Evolutionary conservation across 2,797 vertebrate genomes (phyloP).

Genomic region (Sebastes hubbsi): DNA sequence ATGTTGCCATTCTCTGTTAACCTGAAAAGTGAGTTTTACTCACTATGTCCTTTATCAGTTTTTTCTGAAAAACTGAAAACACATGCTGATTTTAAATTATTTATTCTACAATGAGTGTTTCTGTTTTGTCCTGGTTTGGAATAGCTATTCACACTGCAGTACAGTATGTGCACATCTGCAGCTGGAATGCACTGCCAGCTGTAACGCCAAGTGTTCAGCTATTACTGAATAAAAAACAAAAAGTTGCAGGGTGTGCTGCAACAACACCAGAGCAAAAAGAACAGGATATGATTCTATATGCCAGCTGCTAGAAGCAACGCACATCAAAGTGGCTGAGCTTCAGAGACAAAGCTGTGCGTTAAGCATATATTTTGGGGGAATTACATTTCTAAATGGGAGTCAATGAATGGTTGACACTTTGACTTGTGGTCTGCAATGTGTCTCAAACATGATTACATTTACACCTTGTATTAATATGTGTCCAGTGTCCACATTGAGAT

Average conservation of each 20-base stretch:
- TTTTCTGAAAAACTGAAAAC: not conserved
- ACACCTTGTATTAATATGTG: too few species aligned
- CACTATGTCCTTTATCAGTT: not conserved
- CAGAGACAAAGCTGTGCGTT: not conserved
- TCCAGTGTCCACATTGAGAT: too few species aligned
- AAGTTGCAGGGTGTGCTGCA: too few species aligned
- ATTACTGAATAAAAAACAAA: not conserved
- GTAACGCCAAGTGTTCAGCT: not conserved
- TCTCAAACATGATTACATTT: not conserved
- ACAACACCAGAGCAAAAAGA: too few species aligned
- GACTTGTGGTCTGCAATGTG: not conserved
- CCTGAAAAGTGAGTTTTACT: not conserved
- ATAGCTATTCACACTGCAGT: not conserved
- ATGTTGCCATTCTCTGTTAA: not conserved
- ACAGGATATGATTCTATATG: too few species aligned
- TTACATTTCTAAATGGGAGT: too few species aligned
- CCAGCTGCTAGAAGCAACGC: not conserved
- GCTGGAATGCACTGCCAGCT: not conserved
- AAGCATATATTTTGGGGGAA: not conserved
- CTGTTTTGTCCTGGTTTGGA: not conserved
- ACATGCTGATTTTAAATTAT: not conserved
- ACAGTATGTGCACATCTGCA: not conserved
- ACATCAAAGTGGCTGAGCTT: not conserved
- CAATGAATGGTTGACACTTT: not conserved
- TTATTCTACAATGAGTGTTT: not conserved